Evolutionary conservation across 2,797 vertebrate genomes (phyloP).

Genomic region (Todus mexicanus): DNA sequence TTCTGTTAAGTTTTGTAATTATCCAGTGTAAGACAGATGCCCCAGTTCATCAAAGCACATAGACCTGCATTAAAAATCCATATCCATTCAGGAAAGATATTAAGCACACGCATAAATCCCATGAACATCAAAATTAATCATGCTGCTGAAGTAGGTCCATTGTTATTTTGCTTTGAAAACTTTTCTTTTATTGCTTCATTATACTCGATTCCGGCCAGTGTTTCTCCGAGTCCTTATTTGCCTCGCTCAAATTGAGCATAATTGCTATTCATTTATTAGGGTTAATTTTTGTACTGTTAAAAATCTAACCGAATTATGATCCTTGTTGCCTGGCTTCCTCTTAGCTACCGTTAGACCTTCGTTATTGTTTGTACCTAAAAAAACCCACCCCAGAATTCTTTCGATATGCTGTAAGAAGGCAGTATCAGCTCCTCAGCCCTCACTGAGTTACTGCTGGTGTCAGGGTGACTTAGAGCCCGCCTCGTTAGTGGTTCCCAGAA

Average conservation of each 20-base stretch:
- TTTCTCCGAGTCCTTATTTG: neutral
- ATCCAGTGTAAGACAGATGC: neutral
- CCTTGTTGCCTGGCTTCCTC: neutral
- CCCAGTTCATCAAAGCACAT: neutral
- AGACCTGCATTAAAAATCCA: neutral
- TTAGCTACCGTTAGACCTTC: neutral
- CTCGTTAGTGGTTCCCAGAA: neutral
- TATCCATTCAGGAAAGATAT: neutral
- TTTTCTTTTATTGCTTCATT: neutral
- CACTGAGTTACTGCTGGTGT: neutral
- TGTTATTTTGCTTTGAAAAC: constrained; percentile 1
- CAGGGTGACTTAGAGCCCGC: neutral
- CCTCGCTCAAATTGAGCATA: neutral
- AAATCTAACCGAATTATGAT: neutral
- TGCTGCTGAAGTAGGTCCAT: neutral
- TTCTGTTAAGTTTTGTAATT: neutral
- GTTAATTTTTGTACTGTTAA: constrained; percentile 1
- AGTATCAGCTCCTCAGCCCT: neutral
- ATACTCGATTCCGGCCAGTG: neutral
- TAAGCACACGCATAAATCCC: neutral
- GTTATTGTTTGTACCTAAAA: neutral
- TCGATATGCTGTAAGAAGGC: neutral
- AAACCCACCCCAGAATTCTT: neutral
- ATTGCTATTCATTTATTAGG: neutral
- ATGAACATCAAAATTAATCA: neutral